Base-by-base conservation (phyloP, 2,797 vertebrate species). In the Eulemur rubriventer region DNA sequence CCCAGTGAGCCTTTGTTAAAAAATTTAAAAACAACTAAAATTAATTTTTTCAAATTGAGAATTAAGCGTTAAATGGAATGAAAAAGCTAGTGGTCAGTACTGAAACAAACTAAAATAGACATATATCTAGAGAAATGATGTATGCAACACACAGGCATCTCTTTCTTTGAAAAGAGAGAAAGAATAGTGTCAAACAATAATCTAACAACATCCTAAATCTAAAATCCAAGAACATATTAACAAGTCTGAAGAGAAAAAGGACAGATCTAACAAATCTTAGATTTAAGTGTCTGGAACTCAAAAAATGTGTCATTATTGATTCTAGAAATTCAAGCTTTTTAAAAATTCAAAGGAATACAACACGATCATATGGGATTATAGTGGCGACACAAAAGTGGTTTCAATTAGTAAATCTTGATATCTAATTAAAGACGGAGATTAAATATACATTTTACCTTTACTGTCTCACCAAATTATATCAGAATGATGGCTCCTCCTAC, bases 21-120 rank as follows among this genome's bases (percentile, higher is more conserved):
- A n/a, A 82, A 88, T 57, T n/a, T 48, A 38, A 18, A 33, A n/a
- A 30, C 50, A 65, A n/a, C 48, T 24, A 72, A 65, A 17, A 86
- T 70, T 35, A 70, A 41, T 61, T 80, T 70, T 70, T 17, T 46
- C 55, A 88, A 89, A 67, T 57, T 84, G 20, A 38, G 28, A 89
- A 72, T 18, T 63, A 41, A 43, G 28, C 20, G 65, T 79, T 84
- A 57, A 79, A 55, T 41, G 28, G 22, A 89, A 46, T 30, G 7
- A 35, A 72, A 96, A 65, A 57, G 30, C 10, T 55, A 2, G 18
- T 55, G 7, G 4, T 28, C 41, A 35, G 12, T 9, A 55, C 17
- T 26, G 3, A 75, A 46, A 59, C 14, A n/a, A n/a, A 67, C 57
- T 65, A 33, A 92, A 69, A 83, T 2, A 61, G 61, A n/a, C 35